Percentiles rank a stretch among this genome's conserved stretches.
These are phyloP conservation scores for Sarcophaga peregrina DNA, from an alignment of 1,140 invertebrate species.

Conservation along the genomic window DNA sequence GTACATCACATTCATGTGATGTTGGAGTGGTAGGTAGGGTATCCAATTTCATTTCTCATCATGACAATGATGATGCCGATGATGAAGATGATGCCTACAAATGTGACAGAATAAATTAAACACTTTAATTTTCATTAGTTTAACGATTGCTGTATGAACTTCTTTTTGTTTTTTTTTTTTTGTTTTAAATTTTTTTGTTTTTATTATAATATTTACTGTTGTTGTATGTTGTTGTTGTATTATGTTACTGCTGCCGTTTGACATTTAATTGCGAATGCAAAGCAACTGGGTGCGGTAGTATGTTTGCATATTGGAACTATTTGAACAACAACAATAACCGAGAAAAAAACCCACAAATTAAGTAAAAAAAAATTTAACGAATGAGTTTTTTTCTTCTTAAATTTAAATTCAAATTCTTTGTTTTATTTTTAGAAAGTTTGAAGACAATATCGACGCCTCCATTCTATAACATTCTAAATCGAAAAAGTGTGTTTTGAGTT, in stretches of 20 bases:
- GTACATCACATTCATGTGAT: not conserved
- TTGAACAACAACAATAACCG: too few relatives aligned
- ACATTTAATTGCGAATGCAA: not conserved
- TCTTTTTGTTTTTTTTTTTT: not conserved
- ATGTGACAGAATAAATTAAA: not conserved
- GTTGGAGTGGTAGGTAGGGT: not conserved
- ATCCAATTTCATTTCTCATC: too few relatives aligned
- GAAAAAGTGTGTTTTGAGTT: too few relatives aligned
- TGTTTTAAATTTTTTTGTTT: not conserved
- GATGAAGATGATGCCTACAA: not conserved
- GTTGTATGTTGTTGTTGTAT: not conserved
- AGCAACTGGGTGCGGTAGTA: not conserved
- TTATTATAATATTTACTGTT: not conserved
- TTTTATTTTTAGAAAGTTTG: too few relatives aligned
- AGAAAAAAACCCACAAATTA: too few relatives aligned
- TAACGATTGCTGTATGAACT: not conserved
- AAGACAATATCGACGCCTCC: too few relatives aligned
- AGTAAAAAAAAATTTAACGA: too few relatives aligned
- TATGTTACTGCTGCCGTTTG: not conserved
- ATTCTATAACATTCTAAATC: too few relatives aligned
- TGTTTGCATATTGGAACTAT: too few relatives aligned
- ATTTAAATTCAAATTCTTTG: too few relatives aligned
- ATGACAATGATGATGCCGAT: too few relatives aligned
- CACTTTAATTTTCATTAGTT: constrained; percentile 2
- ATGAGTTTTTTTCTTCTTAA: too few relatives aligned